Evolutionary conservation across 1,140 invertebrate species (phyloP).

Genomic region (Aphaenogaster floridana): DNA sequence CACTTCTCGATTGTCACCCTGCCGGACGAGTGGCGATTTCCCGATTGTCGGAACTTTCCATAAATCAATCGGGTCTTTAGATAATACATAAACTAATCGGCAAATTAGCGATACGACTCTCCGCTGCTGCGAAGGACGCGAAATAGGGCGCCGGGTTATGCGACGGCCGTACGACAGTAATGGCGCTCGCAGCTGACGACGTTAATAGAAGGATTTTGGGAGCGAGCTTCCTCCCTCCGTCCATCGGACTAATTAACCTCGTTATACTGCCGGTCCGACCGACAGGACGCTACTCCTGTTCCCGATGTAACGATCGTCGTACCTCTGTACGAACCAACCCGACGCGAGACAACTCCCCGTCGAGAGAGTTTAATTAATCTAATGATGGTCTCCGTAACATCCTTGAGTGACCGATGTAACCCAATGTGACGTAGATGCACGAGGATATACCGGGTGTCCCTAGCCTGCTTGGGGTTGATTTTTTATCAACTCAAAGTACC

Average conservation of each 20-base stretch:
- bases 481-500: not conserved
- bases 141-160: conserved; percentile 34
- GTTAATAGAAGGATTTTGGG: conserved; percentile 72
- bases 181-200: conserved; percentile 64
- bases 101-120: conserved; percentile 50
- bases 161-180: conserved; percentile 36
- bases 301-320: conserved; percentile 59
- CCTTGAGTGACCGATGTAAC: conserved; percentile 59
- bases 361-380: conserved; percentile 61
- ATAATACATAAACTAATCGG: conserved; percentile 57
- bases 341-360: conserved; percentile 32
- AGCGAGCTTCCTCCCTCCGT: conserved; percentile 7
- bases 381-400: conserved; percentile 59
- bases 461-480: not conserved
- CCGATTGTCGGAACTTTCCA: not conserved
- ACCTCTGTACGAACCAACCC: conserved; percentile 18
- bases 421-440: not conserved
- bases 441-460: not conserved
- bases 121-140: conserved; percentile 10
- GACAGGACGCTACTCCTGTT: conserved; percentile 34
- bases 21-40: not conserved
- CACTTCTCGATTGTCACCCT: not conserved
- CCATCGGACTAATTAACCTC: conserved; percentile 66
- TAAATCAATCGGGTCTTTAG: conserved; percentile 8
- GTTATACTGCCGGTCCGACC: conserved; percentile 63